Evolutionary conservation across 2,888 invertebrate genomes (phyloP), one percentile per base, ranked within the genome.

Genomic region (Spodoptera exigua): DNA sequence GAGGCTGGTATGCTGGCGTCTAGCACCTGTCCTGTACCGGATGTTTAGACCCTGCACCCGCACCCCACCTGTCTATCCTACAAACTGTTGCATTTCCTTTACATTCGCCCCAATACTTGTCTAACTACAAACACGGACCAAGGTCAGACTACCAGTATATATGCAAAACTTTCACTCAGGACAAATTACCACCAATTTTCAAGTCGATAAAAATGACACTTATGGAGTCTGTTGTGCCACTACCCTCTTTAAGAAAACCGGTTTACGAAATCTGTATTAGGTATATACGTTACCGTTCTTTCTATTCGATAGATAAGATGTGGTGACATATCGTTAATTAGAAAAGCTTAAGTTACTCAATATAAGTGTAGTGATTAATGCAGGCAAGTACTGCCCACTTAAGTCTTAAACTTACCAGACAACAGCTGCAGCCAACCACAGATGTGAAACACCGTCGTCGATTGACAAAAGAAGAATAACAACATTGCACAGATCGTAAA

Each of bases 381-480:
- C 7, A 27, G 27, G 27, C 7, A 27, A 9, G 27, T 27, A 27
- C 27, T 27, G 7, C 27, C 27, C 27, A 14, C 27, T 16, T 37
- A 14, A 21, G 32, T 18, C 3, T 27, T 39, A 2, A 56, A 93
- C 95, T 96, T 89, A 99, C 99, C 99, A 85, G 99, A 98, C 76
- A 99, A 94, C n/a, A 98, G 95, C 91, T 99, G 99, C 94, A 99
- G 95, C 98, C 98, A 98, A 45, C 98, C 99, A 85, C 99, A 99
- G 65, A 99, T 96, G 85, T 98, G 97, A 91, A 98, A 99, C 49
- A 99, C 99, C 51, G 97, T 97, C 45, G 98, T 98, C 12, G 98
- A 97, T 86, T 97, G 97, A 89, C 98, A 97, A 91, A 99, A 98
- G 93, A 99, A 97, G 95, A 99, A 98, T 80, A 99, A 95, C 72